These are phyloP conservation scores for Apogon talboti DNA, from an alignment of 2,797 vertebrate species.

Conservation along the genomic window DNA sequence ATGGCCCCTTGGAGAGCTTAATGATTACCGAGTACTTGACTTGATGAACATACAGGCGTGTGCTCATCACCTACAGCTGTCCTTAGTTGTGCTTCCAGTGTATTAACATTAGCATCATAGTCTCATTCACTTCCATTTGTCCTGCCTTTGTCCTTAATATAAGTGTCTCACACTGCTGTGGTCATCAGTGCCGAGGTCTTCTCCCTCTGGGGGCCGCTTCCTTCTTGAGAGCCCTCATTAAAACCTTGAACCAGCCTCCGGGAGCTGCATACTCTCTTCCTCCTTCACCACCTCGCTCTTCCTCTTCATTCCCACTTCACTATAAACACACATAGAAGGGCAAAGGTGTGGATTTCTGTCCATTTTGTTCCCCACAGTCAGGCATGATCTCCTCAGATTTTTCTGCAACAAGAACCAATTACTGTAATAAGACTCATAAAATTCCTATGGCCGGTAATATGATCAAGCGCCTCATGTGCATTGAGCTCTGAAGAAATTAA, in stretches of 20 bases:
- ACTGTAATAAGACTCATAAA: slow-evolving; percentile 51
- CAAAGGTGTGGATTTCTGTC: slow-evolving; percentile 40
- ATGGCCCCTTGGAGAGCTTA: too few species aligned
- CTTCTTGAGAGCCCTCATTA: slow-evolving; percentile 66
- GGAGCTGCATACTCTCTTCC: slow-evolving; percentile 47
- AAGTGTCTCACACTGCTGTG: slow-evolving; percentile 33
- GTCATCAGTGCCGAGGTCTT: slow-evolving; percentile 48
- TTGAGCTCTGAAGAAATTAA: slow-evolving; percentile 52
- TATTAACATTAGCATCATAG: background rate
- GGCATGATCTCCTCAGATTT: slow-evolving; percentile 50
- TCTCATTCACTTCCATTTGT: slow-evolving; percentile 19
- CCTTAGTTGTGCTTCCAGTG: background rate
- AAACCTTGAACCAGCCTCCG: slow-evolving; percentile 60
- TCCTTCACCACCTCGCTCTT: slow-evolving; percentile 31
- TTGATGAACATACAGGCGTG: too few species aligned
- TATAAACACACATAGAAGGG: slow-evolving; percentile 21
- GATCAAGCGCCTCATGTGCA: slow-evolving; percentile 47
- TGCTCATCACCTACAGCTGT: background rate
- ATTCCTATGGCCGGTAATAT: slow-evolving; percentile 19
- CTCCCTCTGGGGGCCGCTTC: slow-evolving; percentile 45
- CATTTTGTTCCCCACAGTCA: slow-evolving; percentile 53
- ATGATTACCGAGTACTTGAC: too few species aligned
- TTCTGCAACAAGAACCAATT: slow-evolving; percentile 65
- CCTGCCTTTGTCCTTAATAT: slow-evolving; percentile 40
- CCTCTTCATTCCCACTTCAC: slow-evolving; percentile 5